These are phyloP conservation scores for Haemorhous mexicanus DNA, from an alignment of 2,113 vertebrate genomes.

Conservation along the genomic window DNA sequence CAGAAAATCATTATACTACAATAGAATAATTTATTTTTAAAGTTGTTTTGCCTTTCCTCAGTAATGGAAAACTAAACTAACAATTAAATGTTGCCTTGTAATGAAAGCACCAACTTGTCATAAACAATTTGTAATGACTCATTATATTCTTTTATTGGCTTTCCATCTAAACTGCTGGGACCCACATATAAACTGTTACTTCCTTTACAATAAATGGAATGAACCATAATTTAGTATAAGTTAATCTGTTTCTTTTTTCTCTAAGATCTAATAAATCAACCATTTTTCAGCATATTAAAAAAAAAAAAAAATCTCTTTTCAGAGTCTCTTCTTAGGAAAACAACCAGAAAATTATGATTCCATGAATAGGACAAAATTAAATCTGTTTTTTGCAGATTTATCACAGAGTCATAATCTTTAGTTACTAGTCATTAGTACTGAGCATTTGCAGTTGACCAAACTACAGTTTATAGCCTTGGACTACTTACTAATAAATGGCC, in stretches of 20 bases:
- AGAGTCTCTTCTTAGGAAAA: not conserved
- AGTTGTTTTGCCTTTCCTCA: not conserved
- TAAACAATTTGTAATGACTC: not conserved
- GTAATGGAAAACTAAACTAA: not conserved
- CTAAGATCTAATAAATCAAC: not conserved
- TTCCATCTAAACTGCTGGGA: not conserved
- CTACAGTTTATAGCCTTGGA: not conserved
- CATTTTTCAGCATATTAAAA: not conserved
- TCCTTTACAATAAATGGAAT: not conserved
- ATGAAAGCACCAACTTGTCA: not conserved
- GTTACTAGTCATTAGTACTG: not conserved
- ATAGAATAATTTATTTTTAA: not conserved
- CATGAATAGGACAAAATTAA: not conserved
- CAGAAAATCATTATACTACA: not conserved
- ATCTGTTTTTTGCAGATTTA: not conserved
- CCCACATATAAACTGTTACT: not conserved
- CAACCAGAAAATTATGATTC: not conserved
- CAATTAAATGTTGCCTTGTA: not conserved
- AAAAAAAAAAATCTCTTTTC: not conserved
- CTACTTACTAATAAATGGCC: not conserved
- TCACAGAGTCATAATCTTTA: not conserved
- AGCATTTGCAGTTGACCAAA: not conserved
- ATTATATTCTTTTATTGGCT: not conserved
- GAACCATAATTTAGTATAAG: not conserved
- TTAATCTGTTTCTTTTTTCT: not conserved